Percentiles rank a stretch among this genome's conserved stretches.
phyloP scores from a whole-genome alignment of 2,113 vertebrate species.

The Galemys pyrenaicus region DNA sequence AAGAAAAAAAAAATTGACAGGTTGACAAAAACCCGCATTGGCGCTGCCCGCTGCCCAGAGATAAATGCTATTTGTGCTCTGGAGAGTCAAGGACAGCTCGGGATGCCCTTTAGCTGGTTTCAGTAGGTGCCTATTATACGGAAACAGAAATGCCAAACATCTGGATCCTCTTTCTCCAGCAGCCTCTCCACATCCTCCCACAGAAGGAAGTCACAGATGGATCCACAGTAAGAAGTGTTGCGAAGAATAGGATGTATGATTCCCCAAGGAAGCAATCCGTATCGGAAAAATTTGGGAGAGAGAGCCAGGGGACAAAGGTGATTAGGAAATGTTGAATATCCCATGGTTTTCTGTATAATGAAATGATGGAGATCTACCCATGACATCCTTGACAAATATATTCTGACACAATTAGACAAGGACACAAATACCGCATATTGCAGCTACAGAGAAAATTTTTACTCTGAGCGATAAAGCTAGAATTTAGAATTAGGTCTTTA shows the following conservation, averaged over 20 bases:
- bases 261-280: not conserved
- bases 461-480: not conserved
- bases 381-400: not conserved
- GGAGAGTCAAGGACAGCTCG: conserved; percentile 87
- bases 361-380: not conserved
- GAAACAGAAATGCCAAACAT: conserved; percentile 78
- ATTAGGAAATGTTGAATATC: not conserved
- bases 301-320: conserved; percentile 2
- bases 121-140: conserved; percentile 78
- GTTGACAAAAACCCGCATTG: conserved; percentile 88
- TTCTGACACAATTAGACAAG: not conserved
- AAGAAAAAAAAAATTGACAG: conserved; percentile 87
- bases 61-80: conserved; percentile 89
- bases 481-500: not conserved
- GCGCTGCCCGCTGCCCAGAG: conserved; percentile 86
- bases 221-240: conserved; percentile 48
- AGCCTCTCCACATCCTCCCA: conserved; percentile 49
- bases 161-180: not conserved
- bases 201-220: not conserved
- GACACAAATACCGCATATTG: not conserved
- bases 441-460: not conserved
- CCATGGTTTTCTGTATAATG: not conserved
- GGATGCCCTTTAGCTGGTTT: conserved; percentile 83
- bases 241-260: not conserved
- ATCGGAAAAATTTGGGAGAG: conserved; percentile 44